Evolutionary conservation across 2,113 vertebrate genomes (phyloP).

Genomic region (Oreocharis arfaki): DNA sequence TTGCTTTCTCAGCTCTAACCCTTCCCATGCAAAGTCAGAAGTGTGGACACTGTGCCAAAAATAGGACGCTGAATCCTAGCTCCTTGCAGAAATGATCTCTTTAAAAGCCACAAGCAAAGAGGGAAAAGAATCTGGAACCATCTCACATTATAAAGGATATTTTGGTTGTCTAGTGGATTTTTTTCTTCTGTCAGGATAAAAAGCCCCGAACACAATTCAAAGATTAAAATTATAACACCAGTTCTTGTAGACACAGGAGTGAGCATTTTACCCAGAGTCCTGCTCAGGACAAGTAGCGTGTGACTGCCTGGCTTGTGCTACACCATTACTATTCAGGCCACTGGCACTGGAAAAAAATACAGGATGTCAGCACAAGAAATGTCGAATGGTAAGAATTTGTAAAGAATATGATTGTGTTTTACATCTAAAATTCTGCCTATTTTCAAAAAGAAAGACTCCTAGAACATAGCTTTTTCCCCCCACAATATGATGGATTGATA

Average conservation of each 20-base stretch:
- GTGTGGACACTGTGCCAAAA: background rate
- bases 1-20: slow-evolving; percentile 11
- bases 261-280: background rate
- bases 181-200: background rate
- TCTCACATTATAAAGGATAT: background rate
- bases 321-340: background rate
- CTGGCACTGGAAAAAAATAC: background rate
- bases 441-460: background rate
- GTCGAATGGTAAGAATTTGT: background rate
- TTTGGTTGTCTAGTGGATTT: background rate
- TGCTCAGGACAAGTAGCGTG: background rate
- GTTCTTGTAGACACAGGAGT: background rate
- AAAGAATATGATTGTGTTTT: background rate
- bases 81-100: background rate
- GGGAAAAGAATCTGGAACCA: background rate
- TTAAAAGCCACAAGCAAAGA: background rate
- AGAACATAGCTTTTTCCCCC: background rate
- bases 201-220: background rate
- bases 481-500: background rate
- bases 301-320: background rate
- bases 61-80: background rate
- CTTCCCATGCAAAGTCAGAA: slow-evolving; percentile 23
- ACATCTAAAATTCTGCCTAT: background rate
- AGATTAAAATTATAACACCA: background rate
- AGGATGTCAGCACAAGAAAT: background rate